These are phyloP conservation scores for Crypturellus tataupa DNA, from an alignment of 2,797 vertebrate genomes.

Conservation along the genomic window DNA sequence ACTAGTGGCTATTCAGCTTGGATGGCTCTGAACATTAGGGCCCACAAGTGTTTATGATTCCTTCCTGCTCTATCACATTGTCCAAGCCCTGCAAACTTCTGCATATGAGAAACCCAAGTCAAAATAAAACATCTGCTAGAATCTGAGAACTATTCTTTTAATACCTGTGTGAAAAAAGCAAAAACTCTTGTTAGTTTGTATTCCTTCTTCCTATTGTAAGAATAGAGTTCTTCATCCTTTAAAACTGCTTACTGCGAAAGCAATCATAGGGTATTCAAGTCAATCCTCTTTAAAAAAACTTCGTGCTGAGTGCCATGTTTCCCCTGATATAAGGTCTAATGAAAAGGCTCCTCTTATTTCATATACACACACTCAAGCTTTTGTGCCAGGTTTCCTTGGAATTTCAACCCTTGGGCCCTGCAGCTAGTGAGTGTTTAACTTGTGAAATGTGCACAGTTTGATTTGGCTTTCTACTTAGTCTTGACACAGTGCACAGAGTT, in stretches of 20 bases:
- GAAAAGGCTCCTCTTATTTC: not conserved
- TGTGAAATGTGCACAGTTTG: not conserved
- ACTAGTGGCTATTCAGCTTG: not conserved
- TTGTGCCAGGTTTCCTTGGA: constrained; percentile 9
- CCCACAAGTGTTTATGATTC: not conserved
- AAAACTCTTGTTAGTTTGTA: not conserved
- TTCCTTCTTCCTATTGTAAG: constrained; percentile 14
- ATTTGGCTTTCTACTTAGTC: not conserved
- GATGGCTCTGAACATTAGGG: not conserved
- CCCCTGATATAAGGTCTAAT: not conserved
- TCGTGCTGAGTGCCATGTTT: not conserved
- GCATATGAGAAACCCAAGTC: not conserved
- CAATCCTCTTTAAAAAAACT: not conserved
- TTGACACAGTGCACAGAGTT: not conserved
- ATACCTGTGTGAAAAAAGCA: not conserved
- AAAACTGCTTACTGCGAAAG: not conserved
- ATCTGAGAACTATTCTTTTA: not conserved
- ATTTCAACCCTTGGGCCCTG: not conserved
- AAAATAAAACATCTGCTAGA: not conserved
- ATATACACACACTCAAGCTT: not conserved
- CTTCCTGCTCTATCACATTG: not conserved
- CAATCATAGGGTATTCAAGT: not conserved
- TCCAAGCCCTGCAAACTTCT: not conserved
- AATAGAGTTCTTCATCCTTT: constrained; percentile 6
- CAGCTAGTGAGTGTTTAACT: not conserved